Evolutionary conservation across 1,140 invertebrate genomes (phyloP).

Genomic region (Conus ventricosus): DNA sequence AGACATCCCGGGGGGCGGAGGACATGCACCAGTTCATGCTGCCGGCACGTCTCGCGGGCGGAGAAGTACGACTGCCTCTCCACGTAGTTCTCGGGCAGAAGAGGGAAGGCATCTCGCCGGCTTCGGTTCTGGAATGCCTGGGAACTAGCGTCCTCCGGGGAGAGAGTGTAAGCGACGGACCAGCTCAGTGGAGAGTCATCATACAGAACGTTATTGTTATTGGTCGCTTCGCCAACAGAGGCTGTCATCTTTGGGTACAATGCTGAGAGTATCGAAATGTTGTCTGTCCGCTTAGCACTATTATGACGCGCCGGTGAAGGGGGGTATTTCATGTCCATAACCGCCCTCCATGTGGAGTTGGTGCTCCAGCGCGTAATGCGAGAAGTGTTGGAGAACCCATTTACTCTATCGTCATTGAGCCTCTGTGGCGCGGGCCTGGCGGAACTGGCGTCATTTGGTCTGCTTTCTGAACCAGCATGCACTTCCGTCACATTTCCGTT

Average conservation of each 20-base stretch:
- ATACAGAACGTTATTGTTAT: not conserved
- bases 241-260: not conserved
- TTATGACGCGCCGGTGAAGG: not conserved
- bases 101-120: not conserved
- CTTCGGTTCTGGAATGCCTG: not conserved
- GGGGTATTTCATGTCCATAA: not conserved
- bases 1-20: constrained; percentile 33
- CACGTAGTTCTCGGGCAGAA: constrained; percentile 4
- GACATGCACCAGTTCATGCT: not conserved
- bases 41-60: constrained; percentile 11
- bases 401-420: not conserved
- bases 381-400: not conserved
- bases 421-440: not conserved
- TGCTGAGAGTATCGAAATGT: not conserved
- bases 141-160: not conserved
- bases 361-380: not conserved
- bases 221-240: not conserved
- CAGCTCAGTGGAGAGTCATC: not conserved
- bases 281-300: not conserved
- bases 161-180: not conserved
- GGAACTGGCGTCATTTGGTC: not conserved
- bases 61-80: constrained; percentile 19
- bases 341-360: not conserved
- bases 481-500: not conserved
- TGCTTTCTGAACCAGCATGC: not conserved